These are phyloP conservation scores for Australoheros scitulus DNA, from an alignment of 2,113 vertebrate species.

Conservation along the genomic window DNA sequence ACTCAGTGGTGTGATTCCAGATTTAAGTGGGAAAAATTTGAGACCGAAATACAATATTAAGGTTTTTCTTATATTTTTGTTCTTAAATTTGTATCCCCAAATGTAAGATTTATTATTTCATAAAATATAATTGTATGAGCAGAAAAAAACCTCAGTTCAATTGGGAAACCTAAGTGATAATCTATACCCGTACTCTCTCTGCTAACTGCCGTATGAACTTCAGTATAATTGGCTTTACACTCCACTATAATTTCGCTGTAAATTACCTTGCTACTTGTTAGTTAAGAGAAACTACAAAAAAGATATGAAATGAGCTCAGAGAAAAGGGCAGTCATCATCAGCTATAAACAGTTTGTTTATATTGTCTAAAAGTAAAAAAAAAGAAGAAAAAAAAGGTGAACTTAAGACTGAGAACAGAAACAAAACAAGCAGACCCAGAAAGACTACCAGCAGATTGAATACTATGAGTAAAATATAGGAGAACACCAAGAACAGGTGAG, in stretches of 20 bases:
- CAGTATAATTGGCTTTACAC: neutral
- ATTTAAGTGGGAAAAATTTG: neutral
- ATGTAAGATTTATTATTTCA: neutral
- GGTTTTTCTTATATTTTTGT: neutral
- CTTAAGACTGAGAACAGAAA: neutral
- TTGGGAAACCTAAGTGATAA: neutral
- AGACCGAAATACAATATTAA: neutral
- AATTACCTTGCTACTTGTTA: neutral
- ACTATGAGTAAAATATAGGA: constrained; percentile 2
- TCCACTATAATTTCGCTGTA: neutral
- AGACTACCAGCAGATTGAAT: neutral
- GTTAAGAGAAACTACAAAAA: neutral
- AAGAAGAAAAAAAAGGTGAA: neutral
- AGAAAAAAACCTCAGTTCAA: neutral
- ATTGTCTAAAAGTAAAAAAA: neutral
- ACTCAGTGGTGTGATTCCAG: neutral
- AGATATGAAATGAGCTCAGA: neutral
- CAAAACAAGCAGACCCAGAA: neutral
- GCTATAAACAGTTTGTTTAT: neutral
- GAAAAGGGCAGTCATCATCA: neutral
- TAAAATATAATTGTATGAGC: neutral
- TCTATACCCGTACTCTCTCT: neutral
- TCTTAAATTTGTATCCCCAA: neutral
- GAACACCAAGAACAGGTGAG: neutral
- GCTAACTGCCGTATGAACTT: neutral